Percentiles rank a stretch among this genome's conserved stretches.
Evolutionary conservation across 2,113 vertebrate genomes (phyloP).

Genomic region (Periophthalmodon schlosseri): DNA sequence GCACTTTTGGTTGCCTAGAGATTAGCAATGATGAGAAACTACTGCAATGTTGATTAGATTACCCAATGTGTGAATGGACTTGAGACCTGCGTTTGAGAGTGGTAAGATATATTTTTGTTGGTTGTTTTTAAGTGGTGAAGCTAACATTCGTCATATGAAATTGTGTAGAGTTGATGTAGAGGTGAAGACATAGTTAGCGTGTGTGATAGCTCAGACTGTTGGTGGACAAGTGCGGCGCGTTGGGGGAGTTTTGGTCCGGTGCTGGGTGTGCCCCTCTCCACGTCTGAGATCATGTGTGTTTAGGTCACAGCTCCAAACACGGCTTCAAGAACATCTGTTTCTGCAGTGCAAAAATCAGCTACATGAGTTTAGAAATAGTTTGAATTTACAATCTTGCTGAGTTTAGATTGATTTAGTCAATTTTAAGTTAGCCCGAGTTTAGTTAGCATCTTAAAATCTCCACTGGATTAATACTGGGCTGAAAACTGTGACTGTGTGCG

Average conservation of each 20-base stretch:
- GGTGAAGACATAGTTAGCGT: background rate
- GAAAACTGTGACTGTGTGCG: too few relatives aligned
- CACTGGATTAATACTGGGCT: too few relatives aligned
- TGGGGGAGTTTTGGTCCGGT: conserved; percentile 49
- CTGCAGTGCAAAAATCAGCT: conserved; percentile 43
- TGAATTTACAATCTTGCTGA: background rate
- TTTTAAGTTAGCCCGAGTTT: too few relatives aligned
- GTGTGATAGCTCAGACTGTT: conserved; percentile 31
- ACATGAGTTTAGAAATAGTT: background rate
- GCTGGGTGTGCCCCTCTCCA: conserved; percentile 74
- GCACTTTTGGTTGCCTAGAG: background rate
- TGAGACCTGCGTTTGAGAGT: background rate
- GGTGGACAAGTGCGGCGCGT: conserved; percentile 69
- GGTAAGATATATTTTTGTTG: background rate
- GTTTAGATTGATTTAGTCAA: too few relatives aligned
- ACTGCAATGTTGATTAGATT: background rate
- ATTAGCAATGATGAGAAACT: background rate
- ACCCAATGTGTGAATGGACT: too few relatives aligned
- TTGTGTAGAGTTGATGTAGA: background rate
- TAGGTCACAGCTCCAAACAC: conserved; percentile 49
- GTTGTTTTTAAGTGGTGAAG: background rate
- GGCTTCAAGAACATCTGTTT: conserved; percentile 73
- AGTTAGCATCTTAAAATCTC: too few relatives aligned
- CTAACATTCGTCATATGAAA: background rate
- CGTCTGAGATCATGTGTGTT: conserved; percentile 70